Percentiles rank a stretch among this genome's conserved stretches.
These are phyloP conservation scores for Julus scanicus DNA, from an alignment of 2,888 invertebrate genomes.

Conservation along the genomic window DNA sequence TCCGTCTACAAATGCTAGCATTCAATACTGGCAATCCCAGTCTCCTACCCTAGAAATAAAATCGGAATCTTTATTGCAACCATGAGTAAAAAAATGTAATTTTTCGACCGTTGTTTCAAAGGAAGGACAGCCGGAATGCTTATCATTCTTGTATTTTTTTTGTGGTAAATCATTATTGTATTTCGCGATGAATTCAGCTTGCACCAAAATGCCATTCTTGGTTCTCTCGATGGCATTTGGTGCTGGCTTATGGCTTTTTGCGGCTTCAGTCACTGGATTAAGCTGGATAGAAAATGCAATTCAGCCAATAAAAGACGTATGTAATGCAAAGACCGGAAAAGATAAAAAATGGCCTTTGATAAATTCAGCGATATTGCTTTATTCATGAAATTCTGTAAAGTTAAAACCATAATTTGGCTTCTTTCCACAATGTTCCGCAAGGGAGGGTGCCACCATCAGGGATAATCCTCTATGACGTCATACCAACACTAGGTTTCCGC, in stretches of 20 bases:
- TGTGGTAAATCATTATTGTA: not conserved
- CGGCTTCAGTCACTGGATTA: not conserved
- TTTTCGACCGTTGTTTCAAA: not conserved
- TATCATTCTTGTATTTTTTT: not conserved
- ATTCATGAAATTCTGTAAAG: not conserved
- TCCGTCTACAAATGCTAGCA: not conserved
- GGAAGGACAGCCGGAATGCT: not conserved
- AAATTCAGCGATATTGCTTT: not conserved
- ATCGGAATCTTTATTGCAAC: not conserved
- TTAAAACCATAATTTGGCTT: not conserved
- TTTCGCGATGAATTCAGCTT: not conserved
- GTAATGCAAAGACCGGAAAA: not conserved
- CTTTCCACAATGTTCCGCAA: not conserved
- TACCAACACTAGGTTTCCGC: too few relatives aligned
- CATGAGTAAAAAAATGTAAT: not conserved
- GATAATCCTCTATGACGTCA: not conserved
- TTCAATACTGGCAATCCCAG: not conserved
- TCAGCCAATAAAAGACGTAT: not conserved
- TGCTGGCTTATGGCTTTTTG: not conserved
- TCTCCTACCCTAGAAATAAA: not conserved
- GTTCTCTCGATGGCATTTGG: not conserved
- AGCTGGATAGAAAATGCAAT: not conserved
- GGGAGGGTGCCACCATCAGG: not conserved
- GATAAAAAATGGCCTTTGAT: not conserved
- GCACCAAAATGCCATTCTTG: not conserved